These are phyloP conservation scores for Platycnemis pennipes DNA, from an alignment of 2,888 invertebrate species.

Conservation along the genomic window DNA sequence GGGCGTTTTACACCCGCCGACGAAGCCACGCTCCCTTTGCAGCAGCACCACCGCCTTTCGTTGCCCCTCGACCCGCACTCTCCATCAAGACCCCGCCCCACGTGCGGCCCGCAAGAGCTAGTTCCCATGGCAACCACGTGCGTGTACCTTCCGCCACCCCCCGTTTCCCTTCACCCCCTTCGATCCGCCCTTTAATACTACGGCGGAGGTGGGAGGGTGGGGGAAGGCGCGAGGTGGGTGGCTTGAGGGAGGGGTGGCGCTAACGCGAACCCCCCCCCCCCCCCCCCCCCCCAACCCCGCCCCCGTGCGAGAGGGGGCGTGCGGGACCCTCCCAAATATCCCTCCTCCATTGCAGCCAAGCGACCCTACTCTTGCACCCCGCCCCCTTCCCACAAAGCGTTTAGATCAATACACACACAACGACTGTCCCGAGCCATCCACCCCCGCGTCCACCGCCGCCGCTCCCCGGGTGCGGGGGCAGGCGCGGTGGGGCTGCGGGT, in stretches of 20 bases:
- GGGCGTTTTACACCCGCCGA: background rate
- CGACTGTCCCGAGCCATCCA: conserved; percentile 13
- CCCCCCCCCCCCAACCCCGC: background rate
- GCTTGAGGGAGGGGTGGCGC: conserved; percentile 1
- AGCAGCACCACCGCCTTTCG: background rate
- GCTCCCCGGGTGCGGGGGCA: background rate
- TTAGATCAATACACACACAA: conserved; percentile 22
- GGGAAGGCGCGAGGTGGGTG: background rate
- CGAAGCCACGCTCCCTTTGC: background rate
- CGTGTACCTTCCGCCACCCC: background rate
- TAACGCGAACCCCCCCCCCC: background rate
- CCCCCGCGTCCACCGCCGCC: background rate
- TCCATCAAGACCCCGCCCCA: conserved; percentile 2
- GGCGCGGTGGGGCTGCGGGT: background rate
- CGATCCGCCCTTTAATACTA: background rate
- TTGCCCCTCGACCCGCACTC: background rate
- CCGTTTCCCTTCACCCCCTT: background rate
- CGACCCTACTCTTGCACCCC: background rate
- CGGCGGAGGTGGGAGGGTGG: background rate
- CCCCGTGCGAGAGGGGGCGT: background rate
- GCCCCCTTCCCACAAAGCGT: background rate
- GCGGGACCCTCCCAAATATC: background rate
- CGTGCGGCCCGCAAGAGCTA: background rate
- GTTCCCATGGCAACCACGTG: conserved; percentile 39
- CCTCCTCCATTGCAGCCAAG: background rate